phyloP scores from a whole-genome alignment of 2,113 vertebrate species.

The Serinus canaria region DNA sequence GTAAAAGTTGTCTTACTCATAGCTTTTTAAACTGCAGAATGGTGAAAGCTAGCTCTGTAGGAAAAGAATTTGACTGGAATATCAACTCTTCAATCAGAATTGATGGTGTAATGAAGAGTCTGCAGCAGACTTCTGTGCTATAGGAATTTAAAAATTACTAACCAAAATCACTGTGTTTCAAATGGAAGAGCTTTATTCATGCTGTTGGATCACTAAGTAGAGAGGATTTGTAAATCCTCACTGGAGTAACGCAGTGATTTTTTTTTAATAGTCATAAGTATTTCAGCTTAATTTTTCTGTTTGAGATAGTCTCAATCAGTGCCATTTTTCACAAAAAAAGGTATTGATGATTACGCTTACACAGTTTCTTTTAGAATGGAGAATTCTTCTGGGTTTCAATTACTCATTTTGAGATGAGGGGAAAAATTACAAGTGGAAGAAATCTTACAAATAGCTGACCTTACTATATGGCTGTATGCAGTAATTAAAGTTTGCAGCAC shows the following conservation, averaged over 20 bases:
- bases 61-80: not conserved
- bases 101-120: not conserved
- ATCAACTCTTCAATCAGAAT: not conserved
- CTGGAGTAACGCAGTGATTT: not conserved
- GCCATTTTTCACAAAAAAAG: not conserved
- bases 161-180: not conserved
- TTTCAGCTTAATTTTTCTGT: not conserved
- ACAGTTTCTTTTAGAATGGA: not conserved
- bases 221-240: not conserved
- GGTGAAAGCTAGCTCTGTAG: not conserved
- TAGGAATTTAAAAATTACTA: not conserved
- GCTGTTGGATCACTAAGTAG: not conserved
- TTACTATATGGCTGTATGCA: not conserved
- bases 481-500: not conserved
- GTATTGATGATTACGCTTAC: not conserved
- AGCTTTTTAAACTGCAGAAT: not conserved
- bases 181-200: not conserved
- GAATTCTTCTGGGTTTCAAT: not conserved
- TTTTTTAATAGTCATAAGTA: not conserved
- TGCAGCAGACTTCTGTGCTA: not conserved
- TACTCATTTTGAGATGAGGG: not conserved
- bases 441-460: not conserved
- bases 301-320: not conserved
- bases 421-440: not conserved
- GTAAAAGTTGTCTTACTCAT: not conserved